Evolutionary conservation across 2,888 invertebrate genomes (phyloP), one percentile per base, ranked within the genome.

Genomic region (Dusona sp.): DNA sequence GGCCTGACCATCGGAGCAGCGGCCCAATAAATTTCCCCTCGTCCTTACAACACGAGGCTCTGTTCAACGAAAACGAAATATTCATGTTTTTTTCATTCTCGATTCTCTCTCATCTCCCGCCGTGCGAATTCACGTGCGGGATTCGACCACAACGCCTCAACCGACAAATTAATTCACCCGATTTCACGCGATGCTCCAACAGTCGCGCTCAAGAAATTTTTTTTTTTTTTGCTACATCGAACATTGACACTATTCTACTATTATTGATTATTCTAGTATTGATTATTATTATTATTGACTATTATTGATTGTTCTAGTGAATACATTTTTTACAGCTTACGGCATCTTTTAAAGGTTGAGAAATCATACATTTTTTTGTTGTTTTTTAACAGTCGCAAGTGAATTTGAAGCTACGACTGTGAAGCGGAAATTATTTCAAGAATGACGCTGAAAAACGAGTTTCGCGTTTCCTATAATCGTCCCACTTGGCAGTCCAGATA

Each of bases 11-110:
- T 84, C 78, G 72, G 84, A 64, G 74, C 87, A 79, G 42, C 81
- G 88, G 79, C 67, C 88, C 86, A 83, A 90, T 90, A 89, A 90
- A 90, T 90, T 90, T 68, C 90, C 86, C 87, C 83, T 85, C 86
- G 84, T 86, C 87, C 87, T 89, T 85, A 85, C 82, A 70, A 74
- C 54, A 64, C 51, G 38, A 64, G 48, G 65, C 73, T 36, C 29
- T 25, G 54, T 81, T 73, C 77, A 45, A 42, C 82, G 67, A 67
- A 61, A 67, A 83, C 83, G 81, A 81, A 85, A 85, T 77, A 85
- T 81, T 75, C 65, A 38, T 33, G 22, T 11, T 51, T 72, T 65
- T 80, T 57, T 83, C 57, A 42, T 51, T 78, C 45, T 22, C 25
- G 19, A 42, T 78, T 33, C 68, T 68, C 78, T 70, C 72, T 36